Conservation (phyloP, 2,888 invertebrate genomes). For the Folsomia manolachei region DNA sequence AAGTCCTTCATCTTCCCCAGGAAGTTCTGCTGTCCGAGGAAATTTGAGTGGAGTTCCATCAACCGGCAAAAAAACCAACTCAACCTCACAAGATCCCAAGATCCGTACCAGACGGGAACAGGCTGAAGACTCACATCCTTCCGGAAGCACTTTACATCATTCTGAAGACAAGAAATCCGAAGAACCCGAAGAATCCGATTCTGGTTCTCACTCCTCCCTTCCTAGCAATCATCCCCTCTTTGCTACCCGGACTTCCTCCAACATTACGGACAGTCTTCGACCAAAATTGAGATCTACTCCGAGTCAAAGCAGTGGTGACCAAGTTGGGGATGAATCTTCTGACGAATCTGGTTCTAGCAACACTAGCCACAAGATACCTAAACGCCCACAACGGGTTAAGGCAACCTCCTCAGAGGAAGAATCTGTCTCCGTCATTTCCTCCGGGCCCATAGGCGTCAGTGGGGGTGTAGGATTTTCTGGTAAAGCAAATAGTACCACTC, state of each 20-base stretch:
- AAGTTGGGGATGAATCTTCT: neutral
- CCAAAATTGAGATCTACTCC: neutral
- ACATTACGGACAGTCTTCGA: neutral
- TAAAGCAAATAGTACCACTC: neutral
- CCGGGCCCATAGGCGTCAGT: neutral
- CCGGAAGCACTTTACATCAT: neutral
- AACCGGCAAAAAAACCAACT: neutral
- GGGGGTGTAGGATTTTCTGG: neutral
- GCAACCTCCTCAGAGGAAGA: neutral
- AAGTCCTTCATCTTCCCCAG: neutral
- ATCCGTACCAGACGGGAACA: neutral
- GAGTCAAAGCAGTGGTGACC: neutral
- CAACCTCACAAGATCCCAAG: neutral
- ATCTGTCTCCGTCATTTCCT: neutral
- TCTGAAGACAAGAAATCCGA: neutral
- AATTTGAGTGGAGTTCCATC: neutral
- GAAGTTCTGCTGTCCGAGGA: neutral
- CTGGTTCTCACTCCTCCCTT: neutral
- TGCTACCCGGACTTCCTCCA: neutral
- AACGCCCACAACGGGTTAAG: neutral
- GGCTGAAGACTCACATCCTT: neutral
- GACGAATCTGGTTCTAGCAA: neutral
- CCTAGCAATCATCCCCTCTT: constrained; percentile 14
- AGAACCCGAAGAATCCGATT: neutral
- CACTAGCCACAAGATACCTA: neutral